phyloP scores from a whole-genome alignment of 2,797 vertebrate species.

The Furcifer pardalis region DNA sequence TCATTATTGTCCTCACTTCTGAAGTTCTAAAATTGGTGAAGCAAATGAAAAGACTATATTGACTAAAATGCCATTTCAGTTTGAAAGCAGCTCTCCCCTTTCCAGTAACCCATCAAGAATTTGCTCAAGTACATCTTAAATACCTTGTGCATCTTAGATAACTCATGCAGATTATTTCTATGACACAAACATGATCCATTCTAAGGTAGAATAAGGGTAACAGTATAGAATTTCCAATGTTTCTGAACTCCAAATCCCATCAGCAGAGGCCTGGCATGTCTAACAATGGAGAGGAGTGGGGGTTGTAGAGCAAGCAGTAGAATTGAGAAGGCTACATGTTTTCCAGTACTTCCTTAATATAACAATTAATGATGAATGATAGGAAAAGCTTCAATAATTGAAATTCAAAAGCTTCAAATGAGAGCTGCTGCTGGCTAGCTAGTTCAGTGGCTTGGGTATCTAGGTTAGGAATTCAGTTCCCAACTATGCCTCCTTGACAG shows the following conservation, averaged over 20 bases:
- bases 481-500: no score
- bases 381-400: conserved; percentile 18
- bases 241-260: background rate
- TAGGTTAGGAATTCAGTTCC: no score
- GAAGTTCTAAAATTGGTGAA: background rate
- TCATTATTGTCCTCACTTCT: background rate
- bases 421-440: no score
- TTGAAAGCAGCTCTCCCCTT: background rate
- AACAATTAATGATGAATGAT: background rate
- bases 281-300: background rate
- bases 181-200: background rate
- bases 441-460: no score
- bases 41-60: background rate
- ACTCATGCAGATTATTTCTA: background rate
- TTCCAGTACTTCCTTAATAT: no score
- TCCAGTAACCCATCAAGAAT: background rate
- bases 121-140: background rate
- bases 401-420: no score
- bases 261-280: background rate
- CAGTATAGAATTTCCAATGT: background rate
- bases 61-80: no score
- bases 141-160: background rate
- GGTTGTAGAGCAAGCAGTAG: background rate
- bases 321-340: background rate
- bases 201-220: no score